These are phyloP conservation scores for Pogonophryne albipinna DNA, from an alignment of 2,797 vertebrate species.

Conservation along the genomic window DNA sequence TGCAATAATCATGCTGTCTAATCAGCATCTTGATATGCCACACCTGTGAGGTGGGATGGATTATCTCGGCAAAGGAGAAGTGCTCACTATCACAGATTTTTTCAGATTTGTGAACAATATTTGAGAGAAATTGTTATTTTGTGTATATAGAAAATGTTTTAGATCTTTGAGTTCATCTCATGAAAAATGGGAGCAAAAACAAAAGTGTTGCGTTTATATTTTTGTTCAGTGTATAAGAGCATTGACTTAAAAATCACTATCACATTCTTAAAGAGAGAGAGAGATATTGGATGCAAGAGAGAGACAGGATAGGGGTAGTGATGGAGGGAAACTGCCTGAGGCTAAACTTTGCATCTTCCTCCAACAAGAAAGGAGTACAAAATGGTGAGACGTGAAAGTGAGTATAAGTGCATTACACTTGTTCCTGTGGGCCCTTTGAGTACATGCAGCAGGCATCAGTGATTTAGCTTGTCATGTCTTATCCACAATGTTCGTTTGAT, in stretches of 20 bases:
- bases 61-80: too few relatives aligned
- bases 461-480: constrained; percentile 47
- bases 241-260: constrained; percentile 29
- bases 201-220: too few relatives aligned
- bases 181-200: too few relatives aligned
- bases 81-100: too few relatives aligned
- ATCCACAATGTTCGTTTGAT: constrained; percentile 54
- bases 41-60: too few relatives aligned
- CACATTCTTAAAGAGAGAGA: neutral
- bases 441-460: constrained; percentile 32
- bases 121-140: too few relatives aligned
- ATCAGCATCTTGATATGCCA: too few relatives aligned
- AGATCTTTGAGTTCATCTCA: too few relatives aligned
- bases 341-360: constrained; percentile 57
- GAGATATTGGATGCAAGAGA: neutral
- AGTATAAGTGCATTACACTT: constrained; percentile 2
- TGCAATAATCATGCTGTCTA: too few relatives aligned
- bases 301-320: neutral
- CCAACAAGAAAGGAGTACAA: neutral
- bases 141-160: too few relatives aligned
- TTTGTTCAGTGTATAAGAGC: neutral
- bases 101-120: too few relatives aligned
- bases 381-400: constrained; percentile 4
- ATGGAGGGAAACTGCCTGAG: constrained; percentile 43
- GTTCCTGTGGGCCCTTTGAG: constrained; percentile 5